Base-by-base conservation (phyloP, 2,888 invertebrate species). In the Holacanthella duospinosa region DNA sequence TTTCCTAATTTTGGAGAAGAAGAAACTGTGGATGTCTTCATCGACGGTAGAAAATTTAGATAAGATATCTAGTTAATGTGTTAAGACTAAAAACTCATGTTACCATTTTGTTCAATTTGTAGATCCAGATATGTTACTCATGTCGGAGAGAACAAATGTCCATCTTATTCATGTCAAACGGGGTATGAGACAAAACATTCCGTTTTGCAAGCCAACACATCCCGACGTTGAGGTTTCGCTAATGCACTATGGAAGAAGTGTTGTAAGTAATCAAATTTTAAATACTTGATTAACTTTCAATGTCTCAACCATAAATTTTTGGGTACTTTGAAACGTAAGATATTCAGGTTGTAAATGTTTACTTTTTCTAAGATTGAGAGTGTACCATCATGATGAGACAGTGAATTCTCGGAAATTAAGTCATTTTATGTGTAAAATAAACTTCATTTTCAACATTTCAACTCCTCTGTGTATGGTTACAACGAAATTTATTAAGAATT, bases 221-320 rank as follows among this genome's bases (percentile, higher is more conserved):
- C 59, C 59, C 2, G 28, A 44, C 21, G 59, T 59, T 4, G 21
- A 44, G 3, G 59, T 59, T 25, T 25, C 24, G 25, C 59, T 59
- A 16, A 36, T 36, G 9, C 6, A 36, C 36, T n/a, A 48, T 27
- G 59, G 36, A 19, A n/a, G 28, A n/a, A 25, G 44, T 24, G 25
- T 59, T 43, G 59, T 59, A 44, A 59, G 48, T 60, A 1, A 60
- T n/a, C n/a, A n/a, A n/a, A n/a, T n/a, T n/a, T n/a, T n/a, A n/a
- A n/a, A n/a, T n/a, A n/a, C n/a, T n/a, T n/a, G n/a, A n/a, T n/a
- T n/a, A n/a, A n/a, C n/a, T n/a, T n/a, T n/a, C n/a, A n/a, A n/a
- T n/a, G n/a, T n/a, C n/a, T n/a, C n/a, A n/a, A n/a, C n/a, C n/a
- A n/a, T n/a, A n/a, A n/a, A n/a, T n/a, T n/a, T n/a, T n/a, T n/a